Base-by-base conservation (phyloP, 1,140 invertebrate genomes). In the Hypothenemus hampei region DNA sequence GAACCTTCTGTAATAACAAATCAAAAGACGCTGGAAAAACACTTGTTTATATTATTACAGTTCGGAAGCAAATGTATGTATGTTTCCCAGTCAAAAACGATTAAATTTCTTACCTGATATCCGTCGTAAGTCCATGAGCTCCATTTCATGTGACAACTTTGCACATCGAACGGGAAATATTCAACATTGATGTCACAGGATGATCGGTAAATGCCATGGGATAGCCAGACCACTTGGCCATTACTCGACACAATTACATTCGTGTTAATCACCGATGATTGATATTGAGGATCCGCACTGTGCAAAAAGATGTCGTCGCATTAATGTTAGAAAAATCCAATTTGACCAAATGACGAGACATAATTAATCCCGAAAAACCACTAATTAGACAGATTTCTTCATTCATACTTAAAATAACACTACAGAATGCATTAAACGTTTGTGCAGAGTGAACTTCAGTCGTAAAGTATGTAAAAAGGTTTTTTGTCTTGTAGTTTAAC, bases 41-140 rank as follows among this genome's bases (percentile, higher is more conserved):
- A n/a, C n/a, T n/a, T n/a, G n/a, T n/a, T n/a, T n/a, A n/a, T n/a
- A n/a, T n/a, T n/a, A n/a, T n/a, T n/a, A n/a, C n/a, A n/a, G n/a
- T n/a, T n/a, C n/a, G n/a, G n/a, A n/a, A n/a, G n/a, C n/a, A n/a
- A n/a, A n/a, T n/a, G n/a, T n/a, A n/a, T n/a, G n/a, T n/a, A n/a
- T n/a, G n/a, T n/a, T n/a, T 29, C n/a, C 26, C 26, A 29, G 26
- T 37, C 16, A 37, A 37, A 37, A 8, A 37, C 16, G 26, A 6
- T 7, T 29, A 29, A 29, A n/a, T 41, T 43, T 24, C 72, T 75
- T 66, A 93, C 90, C 82, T 93, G 89, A 72, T 89, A 91, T 18
- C 89, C 91, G 68, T 97, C 93, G 72, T 96, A 97, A 0, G 94
- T 95, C 94, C 94, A 97, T 0, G 91, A 95, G 3, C 93, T 91